Evolutionary conservation across 2,888 invertebrate genomes (phyloP).

Genomic region (Anaspis maculata): DNA sequence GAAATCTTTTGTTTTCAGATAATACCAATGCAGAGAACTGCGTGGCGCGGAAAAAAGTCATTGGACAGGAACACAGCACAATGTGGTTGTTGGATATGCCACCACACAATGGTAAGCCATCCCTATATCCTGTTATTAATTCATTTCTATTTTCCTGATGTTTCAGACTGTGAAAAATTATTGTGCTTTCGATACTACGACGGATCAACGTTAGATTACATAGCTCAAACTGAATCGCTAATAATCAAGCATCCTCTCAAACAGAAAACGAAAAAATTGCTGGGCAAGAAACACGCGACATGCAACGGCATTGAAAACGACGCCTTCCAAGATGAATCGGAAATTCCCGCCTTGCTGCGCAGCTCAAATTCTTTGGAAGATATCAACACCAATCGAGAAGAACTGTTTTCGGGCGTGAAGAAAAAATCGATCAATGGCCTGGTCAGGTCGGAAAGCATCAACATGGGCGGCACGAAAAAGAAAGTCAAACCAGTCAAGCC

Average conservation of each 20-base stretch:
- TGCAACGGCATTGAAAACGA: slow-evolving; percentile 38
- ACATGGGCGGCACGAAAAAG: slow-evolving; percentile 55
- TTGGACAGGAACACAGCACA: slow-evolving; percentile 52
- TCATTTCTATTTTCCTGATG: no score
- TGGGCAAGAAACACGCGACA: slow-evolving; percentile 42
- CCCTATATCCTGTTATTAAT: slow-evolving; percentile 1
- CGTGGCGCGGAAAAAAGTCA: slow-evolving; percentile 36
- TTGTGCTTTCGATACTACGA: slow-evolving; percentile 65
- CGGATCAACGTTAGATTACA: slow-evolving; percentile 54
- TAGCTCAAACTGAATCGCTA: slow-evolving; percentile 56
- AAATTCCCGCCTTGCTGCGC: slow-evolving; percentile 23
- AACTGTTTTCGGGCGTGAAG: slow-evolving; percentile 33
- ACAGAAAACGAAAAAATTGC: slow-evolving; percentile 46
- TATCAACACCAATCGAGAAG: slow-evolving; percentile 24
- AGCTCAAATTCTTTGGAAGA: slow-evolving; percentile 36
- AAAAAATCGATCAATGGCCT: slow-evolving; percentile 37
- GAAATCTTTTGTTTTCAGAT: slow-evolving; percentile 40
- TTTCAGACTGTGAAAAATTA: slow-evolving; percentile 60
- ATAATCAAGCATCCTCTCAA: slow-evolving; percentile 45
- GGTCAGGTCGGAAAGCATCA: slow-evolving; percentile 42
- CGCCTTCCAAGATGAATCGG: slow-evolving; percentile 37
- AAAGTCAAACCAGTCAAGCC: slow-evolving; percentile 52
- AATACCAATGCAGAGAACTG: slow-evolving; percentile 38
- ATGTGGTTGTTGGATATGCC: slow-evolving; percentile 67
- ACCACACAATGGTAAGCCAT: slow-evolving; percentile 52